These are phyloP conservation scores for Anhinga anhinga DNA, from an alignment of 2,113 vertebrate genomes.

Conservation along the genomic window DNA sequence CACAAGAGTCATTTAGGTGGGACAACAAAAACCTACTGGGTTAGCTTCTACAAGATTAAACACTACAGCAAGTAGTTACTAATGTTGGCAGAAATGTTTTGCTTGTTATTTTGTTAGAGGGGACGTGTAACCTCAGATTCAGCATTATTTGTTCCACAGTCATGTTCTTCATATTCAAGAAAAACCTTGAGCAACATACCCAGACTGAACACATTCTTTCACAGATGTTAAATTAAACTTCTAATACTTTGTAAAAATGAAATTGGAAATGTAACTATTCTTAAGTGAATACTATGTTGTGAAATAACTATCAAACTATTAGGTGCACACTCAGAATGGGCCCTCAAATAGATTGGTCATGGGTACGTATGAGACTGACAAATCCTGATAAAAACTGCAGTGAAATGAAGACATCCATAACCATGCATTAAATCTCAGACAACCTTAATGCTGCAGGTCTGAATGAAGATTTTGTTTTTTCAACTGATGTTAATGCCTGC, in stretches of 20 bases:
- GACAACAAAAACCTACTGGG: not conserved
- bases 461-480: not conserved
- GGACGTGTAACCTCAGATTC: not conserved
- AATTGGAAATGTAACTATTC: not conserved
- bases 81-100: not conserved
- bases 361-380: not conserved
- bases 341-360: not conserved
- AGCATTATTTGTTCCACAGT: not conserved
- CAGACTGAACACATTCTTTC: not conserved
- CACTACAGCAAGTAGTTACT: not conserved
- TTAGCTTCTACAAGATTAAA: not conserved
- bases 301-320: not conserved
- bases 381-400: not conserved
- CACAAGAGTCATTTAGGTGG: not conserved
- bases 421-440: not conserved
- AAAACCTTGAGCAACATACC: not conserved
- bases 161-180: not conserved
- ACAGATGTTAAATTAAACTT: not conserved
- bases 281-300: not conserved
- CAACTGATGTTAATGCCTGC: not conserved
- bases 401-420: not conserved
- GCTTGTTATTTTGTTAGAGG: not conserved
- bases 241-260: not conserved
- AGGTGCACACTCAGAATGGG: not conserved
- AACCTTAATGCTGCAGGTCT: not conserved